These are phyloP conservation scores for Mohoua ochrocephala DNA, from an alignment of 2,113 vertebrate species.

Conservation along the genomic window DNA sequence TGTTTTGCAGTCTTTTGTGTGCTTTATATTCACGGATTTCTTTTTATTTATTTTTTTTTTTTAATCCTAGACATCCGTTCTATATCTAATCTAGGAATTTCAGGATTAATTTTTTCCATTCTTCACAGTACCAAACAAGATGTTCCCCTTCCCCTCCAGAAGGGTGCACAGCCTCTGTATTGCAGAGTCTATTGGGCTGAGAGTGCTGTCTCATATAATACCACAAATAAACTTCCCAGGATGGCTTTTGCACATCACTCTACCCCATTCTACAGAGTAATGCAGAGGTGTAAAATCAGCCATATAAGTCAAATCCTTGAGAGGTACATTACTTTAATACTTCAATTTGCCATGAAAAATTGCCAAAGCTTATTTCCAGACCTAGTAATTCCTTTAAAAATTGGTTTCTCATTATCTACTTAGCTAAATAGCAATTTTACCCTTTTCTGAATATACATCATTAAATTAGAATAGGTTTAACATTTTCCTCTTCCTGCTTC, in stretches of 20 bases:
- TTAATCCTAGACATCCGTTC: background rate
- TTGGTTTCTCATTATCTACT: background rate
- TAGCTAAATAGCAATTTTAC: background rate
- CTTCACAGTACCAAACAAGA: background rate
- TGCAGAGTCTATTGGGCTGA: background rate
- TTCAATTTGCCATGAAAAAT: background rate
- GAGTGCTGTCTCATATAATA: background rate
- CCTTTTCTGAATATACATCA: background rate
- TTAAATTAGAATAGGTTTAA: constrained; percentile 46
- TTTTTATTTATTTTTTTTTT: background rate
- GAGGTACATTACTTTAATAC: background rate
- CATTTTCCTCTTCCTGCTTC: background rate
- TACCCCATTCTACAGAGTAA: background rate
- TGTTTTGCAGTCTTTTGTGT: background rate
- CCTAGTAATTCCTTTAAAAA: background rate
- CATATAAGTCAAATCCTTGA: background rate
- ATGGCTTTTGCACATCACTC: background rate
- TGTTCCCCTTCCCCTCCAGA: background rate
- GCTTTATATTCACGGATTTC: background rate
- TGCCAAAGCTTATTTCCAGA: background rate
- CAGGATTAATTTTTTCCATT: background rate
- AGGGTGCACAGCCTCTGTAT: background rate
- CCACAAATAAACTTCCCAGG: background rate
- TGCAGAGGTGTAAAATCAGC: background rate
- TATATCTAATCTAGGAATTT: background rate